phyloP scores from a whole-genome alignment of 35 echinoderm and acorn worm species.

The Lytechinus variegatus region DNA sequence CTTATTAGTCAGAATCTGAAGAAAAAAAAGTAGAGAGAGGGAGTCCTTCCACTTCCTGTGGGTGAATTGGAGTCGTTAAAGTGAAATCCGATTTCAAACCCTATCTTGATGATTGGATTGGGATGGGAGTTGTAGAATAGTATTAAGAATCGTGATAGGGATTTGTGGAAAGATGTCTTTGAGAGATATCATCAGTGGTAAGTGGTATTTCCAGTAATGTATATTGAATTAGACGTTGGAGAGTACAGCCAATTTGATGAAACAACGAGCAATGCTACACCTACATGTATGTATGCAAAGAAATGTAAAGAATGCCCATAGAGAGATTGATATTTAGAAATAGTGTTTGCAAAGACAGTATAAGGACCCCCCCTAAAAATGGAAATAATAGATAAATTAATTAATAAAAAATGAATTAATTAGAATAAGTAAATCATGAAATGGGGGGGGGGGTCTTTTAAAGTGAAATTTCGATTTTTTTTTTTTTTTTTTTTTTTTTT shows the following conservation, averaged over 20 bases:
- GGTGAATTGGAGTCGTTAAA: not conserved
- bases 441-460: too few relatives aligned
- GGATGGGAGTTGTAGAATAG: not conserved
- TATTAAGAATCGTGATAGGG: not conserved
- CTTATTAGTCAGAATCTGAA: conserved; percentile 13
- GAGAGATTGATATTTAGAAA: too few relatives aligned
- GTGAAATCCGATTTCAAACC: not conserved
- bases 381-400: too few relatives aligned
- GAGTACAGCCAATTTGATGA: not conserved
- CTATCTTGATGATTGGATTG: not conserved
- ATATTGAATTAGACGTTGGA: not conserved
- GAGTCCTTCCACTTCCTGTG: not conserved
- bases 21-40: not conserved
- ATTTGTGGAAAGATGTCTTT: conserved; percentile 19
- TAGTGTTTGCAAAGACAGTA: too few relatives aligned
- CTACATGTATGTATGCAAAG: too few relatives aligned
- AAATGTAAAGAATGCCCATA: too few relatives aligned
- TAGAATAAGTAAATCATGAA: too few relatives aligned
- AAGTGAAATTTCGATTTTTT: too few relatives aligned
- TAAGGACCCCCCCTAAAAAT: too few relatives aligned
- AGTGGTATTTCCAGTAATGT: not conserved
- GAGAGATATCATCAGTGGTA: not conserved
- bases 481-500: too few relatives aligned
- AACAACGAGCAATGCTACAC: too few relatives aligned
- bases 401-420: too few relatives aligned